These are phyloP conservation scores for Numenius arquata DNA, from an alignment of 2,113 vertebrate species.

Conservation along the genomic window DNA sequence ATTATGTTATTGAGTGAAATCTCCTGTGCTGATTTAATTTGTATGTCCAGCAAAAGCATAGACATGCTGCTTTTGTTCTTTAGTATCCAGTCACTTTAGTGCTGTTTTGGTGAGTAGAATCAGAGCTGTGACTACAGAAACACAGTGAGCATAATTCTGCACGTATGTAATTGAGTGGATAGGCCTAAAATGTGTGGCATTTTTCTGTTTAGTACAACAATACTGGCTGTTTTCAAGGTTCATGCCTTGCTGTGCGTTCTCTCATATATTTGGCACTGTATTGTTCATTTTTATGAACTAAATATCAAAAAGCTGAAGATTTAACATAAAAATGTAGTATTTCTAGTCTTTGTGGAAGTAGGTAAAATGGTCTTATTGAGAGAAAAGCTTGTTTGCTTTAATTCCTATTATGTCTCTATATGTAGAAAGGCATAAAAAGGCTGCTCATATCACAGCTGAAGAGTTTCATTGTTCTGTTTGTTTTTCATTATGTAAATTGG, in stretches of 20 bases:
- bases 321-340: background rate
- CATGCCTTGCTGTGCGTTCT: background rate
- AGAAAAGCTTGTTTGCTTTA: background rate
- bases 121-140: background rate
- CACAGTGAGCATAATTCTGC: background rate
- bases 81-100: background rate
- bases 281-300: background rate
- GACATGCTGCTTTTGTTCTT: background rate
- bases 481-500: slow-evolving; percentile 64
- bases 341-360: background rate
- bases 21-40: background rate
- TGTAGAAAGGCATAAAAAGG: background rate
- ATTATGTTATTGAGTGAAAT: background rate
- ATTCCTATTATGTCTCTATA: background rate
- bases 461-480: slow-evolving; percentile 60
- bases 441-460: slow-evolving; percentile 16
- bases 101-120: background rate
- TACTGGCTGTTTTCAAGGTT: background rate
- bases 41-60: background rate
- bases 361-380: background rate
- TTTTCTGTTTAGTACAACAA: background rate
- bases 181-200: background rate
- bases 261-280: background rate
- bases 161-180: background rate
- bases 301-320: background rate